Conservation (phyloP, 2,113 vertebrate species). For the Crotalus viridis region DNA sequence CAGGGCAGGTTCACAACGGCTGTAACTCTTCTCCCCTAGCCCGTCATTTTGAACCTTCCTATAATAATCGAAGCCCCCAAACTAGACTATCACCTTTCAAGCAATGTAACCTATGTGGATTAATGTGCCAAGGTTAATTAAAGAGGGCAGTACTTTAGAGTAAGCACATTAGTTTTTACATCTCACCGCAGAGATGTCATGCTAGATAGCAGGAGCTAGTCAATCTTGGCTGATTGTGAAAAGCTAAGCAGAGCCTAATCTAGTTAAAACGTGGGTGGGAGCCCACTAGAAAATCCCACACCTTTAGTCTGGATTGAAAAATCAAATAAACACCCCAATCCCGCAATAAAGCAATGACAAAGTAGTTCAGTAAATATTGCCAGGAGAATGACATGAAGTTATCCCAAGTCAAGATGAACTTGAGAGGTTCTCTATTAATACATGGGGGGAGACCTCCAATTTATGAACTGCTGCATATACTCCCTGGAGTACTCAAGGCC, state of each 20-base stretch:
- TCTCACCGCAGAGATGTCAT: not conserved
- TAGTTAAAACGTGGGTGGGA: not conserved
- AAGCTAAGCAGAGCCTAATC: not conserved
- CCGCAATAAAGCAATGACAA: not conserved
- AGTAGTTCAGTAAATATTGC: too few species aligned
- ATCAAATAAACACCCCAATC: not conserved
- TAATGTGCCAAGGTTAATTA: not conserved
- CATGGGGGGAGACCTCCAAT: not conserved
- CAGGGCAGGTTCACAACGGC: fast-evolving
- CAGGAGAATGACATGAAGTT: not conserved
- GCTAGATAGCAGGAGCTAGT: not conserved
- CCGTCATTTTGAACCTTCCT: not conserved
- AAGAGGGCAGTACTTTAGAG: not conserved
- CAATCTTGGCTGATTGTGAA: not conserved
- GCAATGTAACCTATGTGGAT: not conserved
- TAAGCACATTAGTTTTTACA: not conserved
- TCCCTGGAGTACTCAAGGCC: not conserved
- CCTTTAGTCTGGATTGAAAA: not conserved
- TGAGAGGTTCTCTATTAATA: not conserved
- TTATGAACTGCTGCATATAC: not conserved
- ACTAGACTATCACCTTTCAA: not conserved
- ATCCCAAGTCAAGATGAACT: not conserved
- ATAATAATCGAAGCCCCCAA: not conserved
- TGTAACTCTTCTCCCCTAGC: not conserved
- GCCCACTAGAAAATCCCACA: not conserved